phyloP scores from a whole-genome alignment of 2,797 vertebrate genomes.

The Takifugu rubripes region DNA sequence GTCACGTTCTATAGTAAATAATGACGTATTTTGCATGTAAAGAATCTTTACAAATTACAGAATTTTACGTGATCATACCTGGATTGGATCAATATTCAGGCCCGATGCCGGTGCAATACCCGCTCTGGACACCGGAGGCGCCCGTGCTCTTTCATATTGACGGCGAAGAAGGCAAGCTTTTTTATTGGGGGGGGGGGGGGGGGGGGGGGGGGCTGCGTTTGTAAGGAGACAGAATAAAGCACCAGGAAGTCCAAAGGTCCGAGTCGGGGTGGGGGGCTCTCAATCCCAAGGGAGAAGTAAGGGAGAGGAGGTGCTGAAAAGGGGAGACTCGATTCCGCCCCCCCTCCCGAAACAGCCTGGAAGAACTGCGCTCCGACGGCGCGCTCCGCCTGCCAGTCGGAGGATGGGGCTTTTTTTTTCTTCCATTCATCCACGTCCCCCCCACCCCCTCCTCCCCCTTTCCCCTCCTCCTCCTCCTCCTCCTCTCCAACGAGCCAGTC shows the following conservation, averaged over 20 bases:
- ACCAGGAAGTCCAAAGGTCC: constrained; percentile 62
- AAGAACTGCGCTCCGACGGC: constrained; percentile 64
- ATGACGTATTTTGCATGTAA: neutral
- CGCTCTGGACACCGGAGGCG: constrained; percentile 46
- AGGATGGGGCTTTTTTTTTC: constrained; percentile 71
- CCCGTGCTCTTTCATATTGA: constrained; percentile 51
- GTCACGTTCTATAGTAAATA: too few species aligned
- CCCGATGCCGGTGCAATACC: constrained; percentile 7
- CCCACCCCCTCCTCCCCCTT: constrained; percentile 12
- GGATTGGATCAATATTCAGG: neutral
- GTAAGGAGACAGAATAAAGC: constrained; percentile 51
- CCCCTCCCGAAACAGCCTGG: constrained; percentile 34
- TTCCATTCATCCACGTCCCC: constrained; percentile 51
- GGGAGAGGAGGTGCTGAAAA: constrained; percentile 57
- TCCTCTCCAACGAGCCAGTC: constrained; percentile 66
- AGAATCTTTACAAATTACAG: neutral
- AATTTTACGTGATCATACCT: too few species aligned
- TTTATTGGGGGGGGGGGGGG: neutral
- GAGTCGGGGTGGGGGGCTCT: constrained; percentile 34
- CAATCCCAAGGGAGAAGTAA: constrained; percentile 48
- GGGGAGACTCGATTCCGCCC: neutral
- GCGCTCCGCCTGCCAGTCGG: constrained; percentile 68
- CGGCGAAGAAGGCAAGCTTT: too few species aligned
- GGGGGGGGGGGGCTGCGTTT: constrained; percentile 27
- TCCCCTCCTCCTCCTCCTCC: constrained; percentile 37